Evolutionary conservation across 2,797 vertebrate genomes (phyloP).

Genomic region (Chanos chanos): DNA sequence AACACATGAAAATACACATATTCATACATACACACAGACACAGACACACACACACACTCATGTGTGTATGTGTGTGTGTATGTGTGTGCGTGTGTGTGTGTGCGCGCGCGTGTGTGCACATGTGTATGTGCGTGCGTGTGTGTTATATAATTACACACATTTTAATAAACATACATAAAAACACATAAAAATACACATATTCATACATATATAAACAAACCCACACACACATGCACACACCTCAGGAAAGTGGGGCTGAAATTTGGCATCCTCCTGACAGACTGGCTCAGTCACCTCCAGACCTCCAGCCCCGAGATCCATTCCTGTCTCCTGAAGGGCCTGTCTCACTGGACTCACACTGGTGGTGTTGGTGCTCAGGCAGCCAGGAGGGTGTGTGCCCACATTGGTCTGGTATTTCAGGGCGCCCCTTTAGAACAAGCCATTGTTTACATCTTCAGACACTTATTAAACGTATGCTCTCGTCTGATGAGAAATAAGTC

Average conservation of each 20-base stretch:
- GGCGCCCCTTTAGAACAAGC: conserved; percentile 75
- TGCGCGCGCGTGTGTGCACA: too few species aligned
- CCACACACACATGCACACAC: too few species aligned
- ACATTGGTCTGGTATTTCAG: conserved; percentile 93
- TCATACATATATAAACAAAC: conserved; percentile 48
- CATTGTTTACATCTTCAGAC: neutral
- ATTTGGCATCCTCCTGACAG: conserved; percentile 82
- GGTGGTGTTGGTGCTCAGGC: conserved; percentile 77
- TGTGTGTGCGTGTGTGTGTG: conserved; percentile 41
- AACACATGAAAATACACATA: neutral
- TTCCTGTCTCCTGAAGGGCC: conserved; percentile 45
- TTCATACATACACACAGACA: neutral
- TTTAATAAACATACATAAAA: neutral
- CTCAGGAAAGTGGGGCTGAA: conserved; percentile 89
- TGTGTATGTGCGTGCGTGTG: neutral
- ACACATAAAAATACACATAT: conserved; percentile 17
- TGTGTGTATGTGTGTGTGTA: neutral
- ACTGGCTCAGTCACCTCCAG: conserved; percentile 57
- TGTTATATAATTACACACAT: conserved; percentile 54
- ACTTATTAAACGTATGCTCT: neutral
- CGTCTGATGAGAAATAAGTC: too few species aligned
- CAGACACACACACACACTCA: neutral
- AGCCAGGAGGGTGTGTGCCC: conserved; percentile 87
- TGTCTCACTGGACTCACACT: neutral
- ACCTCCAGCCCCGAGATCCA: conserved; percentile 32